Evolutionary conservation across 2,888 invertebrate species (phyloP).

Genomic region (Eupeodes luniger): DNA sequence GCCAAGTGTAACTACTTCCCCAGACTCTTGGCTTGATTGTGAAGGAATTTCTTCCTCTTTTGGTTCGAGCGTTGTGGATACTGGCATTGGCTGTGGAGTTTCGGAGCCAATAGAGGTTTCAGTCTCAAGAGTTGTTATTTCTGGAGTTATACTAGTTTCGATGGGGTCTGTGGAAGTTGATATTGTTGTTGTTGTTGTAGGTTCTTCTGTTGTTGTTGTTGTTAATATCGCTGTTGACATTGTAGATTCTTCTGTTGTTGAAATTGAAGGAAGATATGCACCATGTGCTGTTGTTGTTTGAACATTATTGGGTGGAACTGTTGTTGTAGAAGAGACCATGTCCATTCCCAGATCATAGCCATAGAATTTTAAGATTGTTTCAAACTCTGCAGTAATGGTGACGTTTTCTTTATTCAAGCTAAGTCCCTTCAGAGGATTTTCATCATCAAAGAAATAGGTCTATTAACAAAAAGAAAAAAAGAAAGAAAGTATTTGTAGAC

Average conservation of each 20-base stretch:
- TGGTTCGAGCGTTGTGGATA: constrained; percentile 77
- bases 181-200: constrained; percentile 54
- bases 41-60: constrained; percentile 77
- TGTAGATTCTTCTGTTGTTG: constrained; percentile 23
- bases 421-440: constrained; percentile 92
- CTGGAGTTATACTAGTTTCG: constrained; percentile 65
- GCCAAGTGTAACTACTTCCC: constrained; percentile 34
- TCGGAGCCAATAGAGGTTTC: constrained; percentile 62
- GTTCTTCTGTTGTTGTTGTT: constrained; percentile 22
- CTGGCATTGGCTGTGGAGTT: constrained; percentile 51
- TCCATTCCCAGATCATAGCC: constrained; percentile 89
- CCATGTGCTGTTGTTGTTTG: constrained; percentile 60
- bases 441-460: constrained; percentile 93
- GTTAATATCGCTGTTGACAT: constrained; percentile 63
- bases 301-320: constrained; percentile 9
- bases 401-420: constrained; percentile 92
- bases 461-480: constrained; percentile 80
- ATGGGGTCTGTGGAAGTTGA: constrained; percentile 42
- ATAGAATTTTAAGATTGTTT: constrained; percentile 90
- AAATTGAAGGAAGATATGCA: constrained; percentile 57
- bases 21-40: constrained; percentile 49
- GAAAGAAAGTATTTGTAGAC: background rate
- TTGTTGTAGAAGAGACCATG: constrained; percentile 80
- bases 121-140: constrained; percentile 79
- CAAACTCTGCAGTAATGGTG: constrained; percentile 89